Base-by-base conservation (phyloP, 2,797 vertebrate genomes). In the Neosilurus mollespiculum region DNA sequence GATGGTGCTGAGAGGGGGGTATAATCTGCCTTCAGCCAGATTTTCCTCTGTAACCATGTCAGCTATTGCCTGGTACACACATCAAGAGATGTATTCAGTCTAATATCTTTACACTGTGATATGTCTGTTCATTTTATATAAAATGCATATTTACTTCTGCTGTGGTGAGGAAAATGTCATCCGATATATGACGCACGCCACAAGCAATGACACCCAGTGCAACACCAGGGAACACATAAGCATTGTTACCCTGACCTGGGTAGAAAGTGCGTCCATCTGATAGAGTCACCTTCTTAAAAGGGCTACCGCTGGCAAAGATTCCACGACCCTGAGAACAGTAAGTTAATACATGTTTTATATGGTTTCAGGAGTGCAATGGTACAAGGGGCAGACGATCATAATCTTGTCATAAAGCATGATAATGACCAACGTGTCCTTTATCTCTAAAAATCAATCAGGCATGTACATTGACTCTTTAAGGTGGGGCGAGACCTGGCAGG, bases 171-270 rank as follows among this genome's bases (percentile, higher is more conserved):
- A 99, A 99, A 91, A 99, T 89, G 24, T 98, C 97, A 0, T 99
- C 97, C 0, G 97, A 95, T 90, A 99, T 96, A 91, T 99, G 97
- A 61, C 98, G 96, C 83, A 98, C 93, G 11, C 97, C 94, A 0
- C 97, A 97, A 16, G 96, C 93, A 0, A 96, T 98, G 59, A 98
- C 91, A 0, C 98, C 98, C 89, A 99, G 83, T 2, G 98, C 98
- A 16, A 99, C 96, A 24, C 98, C 98, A 0, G 98, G 98, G 88
- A 99, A 99, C 81, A 99, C 95, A 0, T 99, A 99, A 80, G 98
- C 96, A 0, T 99, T 99, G 94, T 99, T 99, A 82, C 98, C 98
- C 90, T 99, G 98, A 4, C 98, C 98, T 0, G 98, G 98, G 91
- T 94, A 94, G 93, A 99, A 99, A 87, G 94, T 95, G 88, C 96